Conservation (phyloP, 2,113 vertebrate species). For the Neolamprologus devosi region DNA sequence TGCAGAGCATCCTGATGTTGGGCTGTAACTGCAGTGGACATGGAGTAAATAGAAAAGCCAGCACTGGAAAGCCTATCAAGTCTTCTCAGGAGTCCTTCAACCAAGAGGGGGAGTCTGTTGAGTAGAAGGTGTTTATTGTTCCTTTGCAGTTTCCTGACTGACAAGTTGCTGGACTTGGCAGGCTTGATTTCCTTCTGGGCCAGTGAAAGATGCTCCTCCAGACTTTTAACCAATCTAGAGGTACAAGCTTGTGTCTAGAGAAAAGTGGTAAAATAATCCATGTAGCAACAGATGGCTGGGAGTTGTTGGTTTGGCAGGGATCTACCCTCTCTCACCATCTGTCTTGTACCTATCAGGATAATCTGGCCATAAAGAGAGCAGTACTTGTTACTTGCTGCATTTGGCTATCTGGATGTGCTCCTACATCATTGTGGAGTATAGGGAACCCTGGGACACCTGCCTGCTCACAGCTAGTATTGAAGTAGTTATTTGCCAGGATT, state of each 20-base stretch:
- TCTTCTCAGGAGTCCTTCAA: not conserved
- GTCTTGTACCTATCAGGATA: not conserved
- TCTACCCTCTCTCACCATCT: not conserved
- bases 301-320: not conserved
- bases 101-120: not conserved
- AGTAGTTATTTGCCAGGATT: not conserved
- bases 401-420: not conserved
- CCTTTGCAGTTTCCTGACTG: not conserved
- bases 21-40: not conserved
- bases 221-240: not conserved
- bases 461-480: not conserved
- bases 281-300: not conserved
- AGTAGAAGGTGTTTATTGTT: not conserved
- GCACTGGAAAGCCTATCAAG: not conserved
- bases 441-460: not conserved
- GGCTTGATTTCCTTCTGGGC: not conserved
- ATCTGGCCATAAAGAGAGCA: not conserved
- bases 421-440: not conserved
- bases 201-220: rapidly evolving
- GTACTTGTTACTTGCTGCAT: not conserved
- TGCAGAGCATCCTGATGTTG: not conserved
- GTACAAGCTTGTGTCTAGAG: not conserved
- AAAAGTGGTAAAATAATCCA: not conserved
- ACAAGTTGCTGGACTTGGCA: not conserved
- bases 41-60: not conserved